Conservation (phyloP, 2,113 vertebrate species). For the Pandion haliaetus region DNA sequence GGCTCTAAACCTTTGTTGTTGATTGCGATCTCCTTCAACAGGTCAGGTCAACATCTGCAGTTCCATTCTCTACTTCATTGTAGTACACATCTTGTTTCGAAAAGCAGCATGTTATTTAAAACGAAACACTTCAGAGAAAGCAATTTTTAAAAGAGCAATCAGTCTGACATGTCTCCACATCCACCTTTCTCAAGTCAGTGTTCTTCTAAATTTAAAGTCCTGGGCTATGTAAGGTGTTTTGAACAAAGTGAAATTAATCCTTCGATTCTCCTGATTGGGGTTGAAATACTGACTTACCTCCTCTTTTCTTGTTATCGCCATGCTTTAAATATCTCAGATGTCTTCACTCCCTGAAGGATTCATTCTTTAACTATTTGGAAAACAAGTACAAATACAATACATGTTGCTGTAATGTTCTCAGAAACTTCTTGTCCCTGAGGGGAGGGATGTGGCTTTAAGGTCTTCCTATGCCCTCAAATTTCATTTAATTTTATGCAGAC, state of each 20-base stretch:
- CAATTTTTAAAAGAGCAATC: not conserved
- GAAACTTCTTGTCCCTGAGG: not conserved
- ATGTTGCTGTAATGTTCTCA: not conserved
- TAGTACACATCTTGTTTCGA: not conserved
- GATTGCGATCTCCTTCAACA: not conserved
- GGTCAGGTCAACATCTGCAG: constrained; percentile 59
- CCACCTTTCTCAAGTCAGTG: not conserved
- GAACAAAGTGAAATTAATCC: not conserved
- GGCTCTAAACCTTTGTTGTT: not conserved
- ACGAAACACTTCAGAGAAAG: not conserved
- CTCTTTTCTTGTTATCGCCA: not conserved
- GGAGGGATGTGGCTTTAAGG: not conserved
- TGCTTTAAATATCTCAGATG: not conserved
- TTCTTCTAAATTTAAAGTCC: not conserved
- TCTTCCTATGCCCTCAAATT: not conserved
- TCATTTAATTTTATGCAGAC: not conserved
- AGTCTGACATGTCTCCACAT: not conserved
- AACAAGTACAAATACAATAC: not conserved
- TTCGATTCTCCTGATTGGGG: not conserved
- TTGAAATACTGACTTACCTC: not conserved
- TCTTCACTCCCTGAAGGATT: not conserved
- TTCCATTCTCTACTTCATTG: not conserved
- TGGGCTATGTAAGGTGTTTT: not conserved
- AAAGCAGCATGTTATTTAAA: not conserved
- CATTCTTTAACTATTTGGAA: not conserved